Evolutionary conservation across 2,888 invertebrate genomes (phyloP), one percentile per base, ranked within the genome.

Genomic region (Agonopterix alstromeriana): DNA sequence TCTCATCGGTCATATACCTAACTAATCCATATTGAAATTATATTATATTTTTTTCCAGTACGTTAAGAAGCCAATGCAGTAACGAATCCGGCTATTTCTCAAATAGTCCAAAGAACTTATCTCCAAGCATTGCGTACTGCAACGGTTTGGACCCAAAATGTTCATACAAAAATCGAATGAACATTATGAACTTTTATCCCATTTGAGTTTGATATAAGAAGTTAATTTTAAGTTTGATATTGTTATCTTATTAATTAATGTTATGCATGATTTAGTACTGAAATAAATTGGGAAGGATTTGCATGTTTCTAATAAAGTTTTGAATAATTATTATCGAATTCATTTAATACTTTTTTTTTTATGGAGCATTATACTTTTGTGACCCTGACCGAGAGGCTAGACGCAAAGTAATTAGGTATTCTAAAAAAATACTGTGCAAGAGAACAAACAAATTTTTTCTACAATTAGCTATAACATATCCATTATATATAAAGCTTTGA

Each of bases 61-160:
- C 9, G 3, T 10, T 38, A 38, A 38, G n/a, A 47, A 74, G 73
- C 58, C 59, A 67, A 47, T 44, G 48, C 47, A 71, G 67, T 55
- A 58, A 60, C 49, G 80, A 42, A 12, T 42, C 42, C 2, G 84
- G 78, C 8, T 83, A 79, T 57, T 53, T 51, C 17, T 70, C 82
- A 8, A 67, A 63, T 43, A 69, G 64, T 55, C 63, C 70, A 10
- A 42, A 1, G 35, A 41, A 40, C n/a, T 11, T 3, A 10, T 48
- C 46, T 11, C 46, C 46, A 5, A 12, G 43, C 14, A 8, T 51
- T 38, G 10, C 46, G 12, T 51, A 53, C 27, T 53, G 47, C 36
- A 49, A 48, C n/a, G 51, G 48, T 17, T 12, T 45, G 27, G 42
- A 14, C 42, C 10, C 48, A 12, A 44, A 48, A 36, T 46, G 49